A percentile compares a stretch with the other conserved stretches of the same genome.
phyloP scores from a whole-genome alignment of 2,888 invertebrate genomes.

The Schizaphis graminum region DNA sequence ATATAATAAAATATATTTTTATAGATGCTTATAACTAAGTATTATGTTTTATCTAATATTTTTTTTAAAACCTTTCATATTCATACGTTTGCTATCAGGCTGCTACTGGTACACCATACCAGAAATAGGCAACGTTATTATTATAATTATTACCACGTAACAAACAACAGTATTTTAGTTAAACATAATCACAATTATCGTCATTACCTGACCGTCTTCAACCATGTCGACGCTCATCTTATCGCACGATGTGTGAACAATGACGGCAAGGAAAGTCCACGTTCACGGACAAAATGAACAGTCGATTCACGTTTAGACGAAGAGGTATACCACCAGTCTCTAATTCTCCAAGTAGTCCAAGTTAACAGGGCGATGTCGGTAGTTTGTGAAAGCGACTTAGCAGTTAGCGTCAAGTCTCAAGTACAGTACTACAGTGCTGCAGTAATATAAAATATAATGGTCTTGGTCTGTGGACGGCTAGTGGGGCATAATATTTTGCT shows the following conservation, averaged over 20 bases:
- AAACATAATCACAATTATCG: not conserved
- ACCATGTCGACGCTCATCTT: constrained; percentile 59
- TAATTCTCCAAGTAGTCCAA: not conserved
- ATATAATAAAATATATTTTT: not conserved
- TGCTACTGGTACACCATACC: not conserved
- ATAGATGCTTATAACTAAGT: not conserved
- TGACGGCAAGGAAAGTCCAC: not conserved
- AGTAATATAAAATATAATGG: too few species aligned
- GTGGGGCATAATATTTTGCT: not conserved
- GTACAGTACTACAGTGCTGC: too few species aligned
- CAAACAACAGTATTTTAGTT: not conserved
- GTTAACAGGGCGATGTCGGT: too few species aligned
- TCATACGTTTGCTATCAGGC: not conserved
- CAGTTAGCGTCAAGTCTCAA: too few species aligned
- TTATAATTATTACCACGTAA: not conserved
- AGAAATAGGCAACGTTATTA: not conserved
- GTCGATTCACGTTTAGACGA: not conserved
- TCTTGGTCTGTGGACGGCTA: not conserved
- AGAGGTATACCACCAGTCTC: not conserved
- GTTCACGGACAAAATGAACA: not conserved
- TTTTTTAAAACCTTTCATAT: not conserved
- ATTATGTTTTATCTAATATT: not conserved
- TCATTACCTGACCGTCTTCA: constrained; percentile 51
- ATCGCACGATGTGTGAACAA: not conserved
- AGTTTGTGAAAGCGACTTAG: not conserved